These are phyloP conservation scores for Cantharis flavilabris DNA, from an alignment of 2,888 invertebrate species.

Conservation along the genomic window DNA sequence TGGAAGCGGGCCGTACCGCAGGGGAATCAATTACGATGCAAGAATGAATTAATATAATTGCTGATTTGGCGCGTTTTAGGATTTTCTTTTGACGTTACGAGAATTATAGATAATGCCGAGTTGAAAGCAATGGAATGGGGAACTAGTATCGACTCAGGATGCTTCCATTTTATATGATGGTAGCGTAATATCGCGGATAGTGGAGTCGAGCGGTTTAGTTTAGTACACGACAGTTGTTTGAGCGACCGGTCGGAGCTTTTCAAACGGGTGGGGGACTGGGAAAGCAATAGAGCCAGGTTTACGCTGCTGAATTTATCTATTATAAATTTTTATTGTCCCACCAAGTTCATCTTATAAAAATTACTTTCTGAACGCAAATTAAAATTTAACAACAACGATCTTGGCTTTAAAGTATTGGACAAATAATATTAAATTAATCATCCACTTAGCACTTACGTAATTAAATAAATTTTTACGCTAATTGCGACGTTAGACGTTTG, in stretches of 20 bases:
- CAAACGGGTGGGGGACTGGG: conserved; percentile 34
- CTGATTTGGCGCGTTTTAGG: conserved; percentile 21
- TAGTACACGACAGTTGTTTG: conserved; percentile 54
- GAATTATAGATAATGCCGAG: conserved; percentile 23
- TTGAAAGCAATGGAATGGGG: conserved; percentile 32
- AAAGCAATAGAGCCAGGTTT: conserved; percentile 46
- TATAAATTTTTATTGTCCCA: conserved; percentile 42
- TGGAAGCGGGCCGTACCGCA: conserved; percentile 9
- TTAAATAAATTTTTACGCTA: too few species aligned
- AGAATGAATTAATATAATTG: conserved; percentile 35
- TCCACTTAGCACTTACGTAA: too few species aligned
- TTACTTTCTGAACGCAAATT: background rate
- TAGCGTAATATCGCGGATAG: conserved; percentile 52
- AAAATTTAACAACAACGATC: background rate
- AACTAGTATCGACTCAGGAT: conserved; percentile 50
- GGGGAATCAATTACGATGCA: conserved; percentile 30
- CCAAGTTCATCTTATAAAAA: background rate
- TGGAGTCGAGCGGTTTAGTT: conserved; percentile 50
- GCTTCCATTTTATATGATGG: conserved; percentile 52
- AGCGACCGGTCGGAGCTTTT: conserved; percentile 46
- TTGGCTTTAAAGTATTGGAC: background rate
- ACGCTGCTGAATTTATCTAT: conserved; percentile 50
- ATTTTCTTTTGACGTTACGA: conserved; percentile 13
- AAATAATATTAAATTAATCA: background rate
- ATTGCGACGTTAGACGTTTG: background rate